Evolutionary conservation across 30 jellyfish, hydroid and myxozoan species (phyloP).

Genomic region (Aurelia sp.): DNA sequence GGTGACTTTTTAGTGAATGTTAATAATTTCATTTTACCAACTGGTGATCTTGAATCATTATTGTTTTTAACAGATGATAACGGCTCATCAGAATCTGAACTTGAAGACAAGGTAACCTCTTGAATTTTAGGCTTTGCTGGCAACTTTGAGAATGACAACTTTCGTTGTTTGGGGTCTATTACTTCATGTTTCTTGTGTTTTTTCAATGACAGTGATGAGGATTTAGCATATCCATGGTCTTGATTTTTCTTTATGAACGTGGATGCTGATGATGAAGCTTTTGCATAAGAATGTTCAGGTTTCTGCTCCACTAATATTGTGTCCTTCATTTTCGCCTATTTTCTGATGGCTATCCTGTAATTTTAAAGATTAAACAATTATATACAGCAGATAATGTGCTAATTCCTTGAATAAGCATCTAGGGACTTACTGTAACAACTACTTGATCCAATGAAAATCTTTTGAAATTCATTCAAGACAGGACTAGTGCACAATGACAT

Average conservation of each 20-base stretch:
- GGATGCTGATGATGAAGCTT: background rate
- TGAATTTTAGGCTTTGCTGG: constrained; percentile 25
- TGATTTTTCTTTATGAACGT: background rate
- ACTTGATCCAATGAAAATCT: too few relatives aligned
- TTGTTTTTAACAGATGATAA: constrained; percentile 31
- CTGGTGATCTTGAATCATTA: background rate
- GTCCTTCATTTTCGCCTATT: background rate
- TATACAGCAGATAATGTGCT: too few relatives aligned
- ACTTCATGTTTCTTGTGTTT: background rate
- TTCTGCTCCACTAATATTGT: background rate
- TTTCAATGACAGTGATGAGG: background rate
- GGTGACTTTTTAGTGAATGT: background rate
- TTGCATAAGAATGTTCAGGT: constrained; percentile 2
- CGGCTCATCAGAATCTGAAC: constrained; percentile 83
- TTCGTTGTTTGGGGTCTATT: constrained; percentile 51
- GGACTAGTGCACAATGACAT: too few relatives aligned
- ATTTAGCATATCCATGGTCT: constrained; percentile 53
- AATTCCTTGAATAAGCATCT: too few relatives aligned
- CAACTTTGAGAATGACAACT: constrained; percentile 37
- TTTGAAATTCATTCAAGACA: too few relatives aligned
- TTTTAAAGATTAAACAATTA: too few relatives aligned
- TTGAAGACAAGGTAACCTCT: constrained; percentile 4
- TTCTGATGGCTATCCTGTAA: too few relatives aligned
- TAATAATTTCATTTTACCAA: background rate
- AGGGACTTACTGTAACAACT: too few relatives aligned